A percentile compares a stretch with the other conserved stretches of the same genome.
Evolutionary conservation across 2,888 invertebrate species (phyloP).

Genomic region (Schrankia costaestrigalis): DNA sequence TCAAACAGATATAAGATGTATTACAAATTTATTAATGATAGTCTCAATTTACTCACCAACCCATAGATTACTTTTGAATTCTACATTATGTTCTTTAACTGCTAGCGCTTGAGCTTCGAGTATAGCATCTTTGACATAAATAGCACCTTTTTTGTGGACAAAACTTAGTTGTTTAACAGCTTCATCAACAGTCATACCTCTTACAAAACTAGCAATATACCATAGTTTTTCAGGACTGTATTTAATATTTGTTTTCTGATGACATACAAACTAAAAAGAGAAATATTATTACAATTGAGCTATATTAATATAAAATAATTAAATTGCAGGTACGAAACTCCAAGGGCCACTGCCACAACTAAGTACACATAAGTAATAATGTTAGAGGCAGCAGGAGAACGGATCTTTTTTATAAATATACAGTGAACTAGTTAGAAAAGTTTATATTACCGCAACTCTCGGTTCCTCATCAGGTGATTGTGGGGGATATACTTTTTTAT

Average conservation of each 20-base stretch:
- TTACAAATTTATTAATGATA: too few relatives aligned
- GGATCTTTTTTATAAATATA: neutral
- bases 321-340: constrained; percentile 15
- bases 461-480: constrained; percentile 86
- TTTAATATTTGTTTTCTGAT: constrained; percentile 90
- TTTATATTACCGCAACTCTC: constrained; percentile 93
- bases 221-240: constrained; percentile 96
- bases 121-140: constrained; percentile 86
- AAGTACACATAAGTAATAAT: neutral
- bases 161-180: constrained; percentile 95
- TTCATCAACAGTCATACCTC: constrained; percentile 97
- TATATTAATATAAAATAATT: neutral
- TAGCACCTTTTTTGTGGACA: constrained; percentile 88
- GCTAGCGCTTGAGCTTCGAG: constrained; percentile 95
- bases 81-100: constrained; percentile 93
- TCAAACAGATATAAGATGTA: too few relatives aligned
- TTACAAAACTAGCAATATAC: constrained; percentile 92
- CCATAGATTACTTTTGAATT: constrained; percentile 97
- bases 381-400: neutral
- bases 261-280: constrained; percentile 89
- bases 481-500: constrained; percentile 90
- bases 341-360: neutral
- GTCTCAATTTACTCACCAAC: constrained; percentile 83
- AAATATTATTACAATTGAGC: constrained; percentile 1
- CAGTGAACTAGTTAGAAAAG: too few relatives aligned